Base-by-base conservation (phyloP, 2,113 vertebrate species). In the Acrocephalus arundinaceus region DNA sequence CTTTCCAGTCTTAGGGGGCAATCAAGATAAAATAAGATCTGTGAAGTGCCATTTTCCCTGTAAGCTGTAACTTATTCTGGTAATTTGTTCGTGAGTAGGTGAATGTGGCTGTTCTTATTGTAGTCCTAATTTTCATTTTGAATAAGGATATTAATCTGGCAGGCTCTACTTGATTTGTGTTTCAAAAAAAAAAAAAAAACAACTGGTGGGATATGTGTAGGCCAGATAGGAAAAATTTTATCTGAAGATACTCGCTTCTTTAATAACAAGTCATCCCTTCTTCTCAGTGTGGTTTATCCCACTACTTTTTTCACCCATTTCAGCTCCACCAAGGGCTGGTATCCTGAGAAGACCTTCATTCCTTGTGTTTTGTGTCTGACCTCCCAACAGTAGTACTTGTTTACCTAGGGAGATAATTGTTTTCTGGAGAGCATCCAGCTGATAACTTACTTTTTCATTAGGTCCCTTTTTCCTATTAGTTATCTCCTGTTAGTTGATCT, bases 401-500 rank as follows among this genome's bases (percentile, higher is more conserved):
- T 95, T 95, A 93, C 89, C 95, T 96, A 70, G 43, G 88, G 89
- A 84, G 67, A 84, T 72, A 93, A 89, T 95, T 97, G 62, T 74
- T 93, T 91, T 87, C 78, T 96, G 94, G 96, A 95, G 30, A 71
- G 46, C 51, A 57, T 89, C 95, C 94, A 97, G 62, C 80, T 94
- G 94, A 77, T 92, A 93, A 78, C 93, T 96, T 86, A 73, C 83
- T 88, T 96, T 94, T 95, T 93, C 86, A 89, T 87, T 94, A 93
- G 80, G 76, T 62, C 41, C 61, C 59, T 90, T 96, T 94, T 95
- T 93, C 87, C 70, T 92, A 73, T 96, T 96, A 94, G 75, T 94
- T 97, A 83, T 96, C 93, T 95, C 62, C 90, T 95, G 87, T 90
- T 88, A 86, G 67, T 82, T 93, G 92, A 95, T 91, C 93, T 93